A percentile compares a stretch with the other conserved stretches of the same genome.
Conservation (phyloP, 2,113 vertebrate genomes). For the Regulus satrapa region DNA sequence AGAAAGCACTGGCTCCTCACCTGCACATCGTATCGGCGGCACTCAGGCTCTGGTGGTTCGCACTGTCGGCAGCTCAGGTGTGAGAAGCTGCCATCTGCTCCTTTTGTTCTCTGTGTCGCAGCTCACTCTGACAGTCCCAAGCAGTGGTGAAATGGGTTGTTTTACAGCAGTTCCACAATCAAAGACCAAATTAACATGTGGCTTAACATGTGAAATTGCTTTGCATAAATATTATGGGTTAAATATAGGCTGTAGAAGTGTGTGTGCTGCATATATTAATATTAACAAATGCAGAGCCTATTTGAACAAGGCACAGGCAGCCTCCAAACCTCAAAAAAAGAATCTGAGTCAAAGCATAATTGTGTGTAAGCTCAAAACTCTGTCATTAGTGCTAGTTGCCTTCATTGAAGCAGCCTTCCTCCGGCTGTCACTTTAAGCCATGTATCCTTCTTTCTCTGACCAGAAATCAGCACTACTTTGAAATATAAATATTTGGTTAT, state of each 20-base stretch:
- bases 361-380: not conserved
- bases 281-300: not conserved
- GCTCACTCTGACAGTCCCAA: rapidly evolving
- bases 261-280: rapidly evolving
- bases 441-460: not conserved
- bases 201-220: not conserved
- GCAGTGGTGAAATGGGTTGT: rapidly evolving
- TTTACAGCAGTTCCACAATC: not conserved
- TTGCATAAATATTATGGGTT: not conserved
- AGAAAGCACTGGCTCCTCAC: rapidly evolving
- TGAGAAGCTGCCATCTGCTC: not conserved
- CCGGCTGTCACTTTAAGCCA: not conserved
- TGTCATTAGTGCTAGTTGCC: not conserved
- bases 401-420: not conserved
- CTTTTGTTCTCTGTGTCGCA: not conserved
- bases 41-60: rapidly evolving
- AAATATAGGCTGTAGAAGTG: not conserved
- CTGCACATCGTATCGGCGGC: rapidly evolving
- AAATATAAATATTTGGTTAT: not conserved
- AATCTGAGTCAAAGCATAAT: not conserved
- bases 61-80: rapidly evolving
- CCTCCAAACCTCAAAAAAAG: not conserved
- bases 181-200: not conserved
- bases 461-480: not conserved
- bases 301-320: not conserved